These are phyloP conservation scores for Eptatretus burgeri DNA, from an alignment of 2,113 vertebrate genomes.

Conservation along the genomic window DNA sequence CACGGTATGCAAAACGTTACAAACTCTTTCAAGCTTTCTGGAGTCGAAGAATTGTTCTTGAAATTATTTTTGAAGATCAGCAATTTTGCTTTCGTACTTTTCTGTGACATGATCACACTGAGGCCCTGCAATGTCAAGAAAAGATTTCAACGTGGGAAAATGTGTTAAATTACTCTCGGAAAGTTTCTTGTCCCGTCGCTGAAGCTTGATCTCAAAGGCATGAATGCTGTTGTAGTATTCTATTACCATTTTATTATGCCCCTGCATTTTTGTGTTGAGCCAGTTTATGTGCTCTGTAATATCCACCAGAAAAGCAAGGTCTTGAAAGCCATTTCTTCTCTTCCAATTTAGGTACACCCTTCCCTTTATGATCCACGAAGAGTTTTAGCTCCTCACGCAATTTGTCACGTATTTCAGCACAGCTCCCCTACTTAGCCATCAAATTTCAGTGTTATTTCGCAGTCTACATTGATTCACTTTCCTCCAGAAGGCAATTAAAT, in stretches of 20 bases:
- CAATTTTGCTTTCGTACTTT: too few species aligned
- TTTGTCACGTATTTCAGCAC: background rate
- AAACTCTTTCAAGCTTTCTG: too few species aligned
- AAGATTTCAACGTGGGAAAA: too few species aligned
- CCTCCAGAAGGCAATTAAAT: conserved; percentile 6
- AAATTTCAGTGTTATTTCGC: background rate
- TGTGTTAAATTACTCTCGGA: too few species aligned
- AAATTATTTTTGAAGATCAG: too few species aligned
- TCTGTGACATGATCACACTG: too few species aligned
- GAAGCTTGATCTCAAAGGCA: conserved; percentile 9
- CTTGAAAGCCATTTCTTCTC: conserved; percentile 6
- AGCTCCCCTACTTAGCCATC: background rate
- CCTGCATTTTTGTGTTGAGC: conserved; percentile 1
- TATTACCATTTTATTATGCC: conserved; percentile 9
- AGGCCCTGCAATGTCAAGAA: too few species aligned
- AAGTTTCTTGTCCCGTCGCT: background rate
- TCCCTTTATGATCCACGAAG: conserved; percentile 10
- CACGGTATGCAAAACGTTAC: too few species aligned
- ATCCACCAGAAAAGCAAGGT: conserved; percentile 11
- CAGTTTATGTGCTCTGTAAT: conserved; percentile 9
- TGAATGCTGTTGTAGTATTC: conserved; percentile 7
- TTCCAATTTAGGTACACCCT: conserved; percentile 2
- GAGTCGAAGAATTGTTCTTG: too few species aligned
- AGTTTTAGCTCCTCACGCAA: background rate
- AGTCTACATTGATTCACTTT: background rate